Evolutionary conservation across 2,113 vertebrate genomes (phyloP), one percentile per base, ranked within the genome.

Genomic region (Oriolus oriolus): DNA sequence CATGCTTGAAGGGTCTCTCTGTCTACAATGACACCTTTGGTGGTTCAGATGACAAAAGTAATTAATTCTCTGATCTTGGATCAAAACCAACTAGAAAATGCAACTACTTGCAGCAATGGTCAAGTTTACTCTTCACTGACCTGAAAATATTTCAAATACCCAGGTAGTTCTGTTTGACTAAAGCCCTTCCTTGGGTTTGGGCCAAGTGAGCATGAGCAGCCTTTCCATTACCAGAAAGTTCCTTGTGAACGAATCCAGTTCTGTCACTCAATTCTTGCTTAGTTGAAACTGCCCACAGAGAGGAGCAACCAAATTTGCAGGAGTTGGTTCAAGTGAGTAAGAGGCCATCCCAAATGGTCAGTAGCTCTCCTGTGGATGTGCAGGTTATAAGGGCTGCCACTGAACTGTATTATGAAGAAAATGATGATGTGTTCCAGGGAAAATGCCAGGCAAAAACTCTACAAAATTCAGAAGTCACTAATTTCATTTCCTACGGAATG

Each of bases 171-270:
- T 56, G 20, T 74, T 53, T 59, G 60, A 69, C 30, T 45, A 41
- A 70, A 50, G 5, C 9, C 16, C 14, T 28, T 57, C n/a, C 35
- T n/a, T 44, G 26, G 9, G 15, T 83, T 64, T 45, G 11, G 33
- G 33, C 6, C 42, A 37, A 69, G n/a, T 52, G n/a, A 69, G 14
- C 10, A 4, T 4, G 7, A 45, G 18, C 21, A 69, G 28, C 19
- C 21, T 84, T 80, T 54, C 54, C 41, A 14, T 37, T 70, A 42
- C 4, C 11, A 28, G 37, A 49, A 64, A 54, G 37, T 54, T 76
- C 19, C 37, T 81, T 6, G 1, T 2, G 2, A 65, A 33, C 10
- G 47, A 65, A 68, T 5, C 4, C 2, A 2, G 1, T 84, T 68
- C 54, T n/a, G 33, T 59, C 31, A 23, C 45, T 10, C 69, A 45